A percentile compares a stretch with the other conserved stretches of the same genome.
phyloP scores from a whole-genome alignment of 2,113 vertebrate species.

The Lonchura striata region DNA sequence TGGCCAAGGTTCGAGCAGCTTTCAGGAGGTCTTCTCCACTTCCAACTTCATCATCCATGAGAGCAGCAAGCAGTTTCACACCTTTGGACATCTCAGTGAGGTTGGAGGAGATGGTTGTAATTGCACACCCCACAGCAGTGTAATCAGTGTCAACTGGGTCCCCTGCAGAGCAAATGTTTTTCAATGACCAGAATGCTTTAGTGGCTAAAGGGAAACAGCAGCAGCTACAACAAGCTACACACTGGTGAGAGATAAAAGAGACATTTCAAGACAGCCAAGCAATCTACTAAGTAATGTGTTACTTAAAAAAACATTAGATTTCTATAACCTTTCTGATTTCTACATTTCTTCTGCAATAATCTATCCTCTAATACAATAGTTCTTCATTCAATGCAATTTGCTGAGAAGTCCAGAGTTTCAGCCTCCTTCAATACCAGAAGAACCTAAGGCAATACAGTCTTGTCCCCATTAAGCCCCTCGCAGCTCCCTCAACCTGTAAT shows the following conservation, averaged over 20 bases:
- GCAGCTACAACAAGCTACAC: neutral
- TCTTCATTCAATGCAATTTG: neutral
- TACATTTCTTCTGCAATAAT: neutral
- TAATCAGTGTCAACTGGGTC: slow-evolving; percentile 97
- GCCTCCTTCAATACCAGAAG: neutral
- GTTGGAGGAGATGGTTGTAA: slow-evolving; percentile 98
- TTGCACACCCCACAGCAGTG: slow-evolving; percentile 96
- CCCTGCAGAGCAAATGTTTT: slow-evolving; percentile 71
- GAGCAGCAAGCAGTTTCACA: slow-evolving; percentile 91
- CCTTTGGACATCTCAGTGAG: slow-evolving; percentile 99
- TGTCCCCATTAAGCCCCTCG: neutral
- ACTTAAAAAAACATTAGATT: neutral
- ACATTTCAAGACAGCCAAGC: neutral
- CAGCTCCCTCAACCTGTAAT: neutral
- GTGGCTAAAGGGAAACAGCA: neutral
- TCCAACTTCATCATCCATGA: slow-evolving; percentile 96
- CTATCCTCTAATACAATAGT: neutral
- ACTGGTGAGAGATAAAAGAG: neutral
- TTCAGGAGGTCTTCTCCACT: slow-evolving; percentile 94
- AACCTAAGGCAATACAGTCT: neutral
- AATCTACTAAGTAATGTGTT: neutral
- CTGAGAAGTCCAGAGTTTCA: neutral
- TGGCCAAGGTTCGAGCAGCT: slow-evolving; percentile 90
- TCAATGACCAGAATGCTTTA: neutral
- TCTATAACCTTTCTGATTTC: neutral